Conservation (phyloP, 2,888 invertebrate species). For the Stramonita haemastoma region DNA sequence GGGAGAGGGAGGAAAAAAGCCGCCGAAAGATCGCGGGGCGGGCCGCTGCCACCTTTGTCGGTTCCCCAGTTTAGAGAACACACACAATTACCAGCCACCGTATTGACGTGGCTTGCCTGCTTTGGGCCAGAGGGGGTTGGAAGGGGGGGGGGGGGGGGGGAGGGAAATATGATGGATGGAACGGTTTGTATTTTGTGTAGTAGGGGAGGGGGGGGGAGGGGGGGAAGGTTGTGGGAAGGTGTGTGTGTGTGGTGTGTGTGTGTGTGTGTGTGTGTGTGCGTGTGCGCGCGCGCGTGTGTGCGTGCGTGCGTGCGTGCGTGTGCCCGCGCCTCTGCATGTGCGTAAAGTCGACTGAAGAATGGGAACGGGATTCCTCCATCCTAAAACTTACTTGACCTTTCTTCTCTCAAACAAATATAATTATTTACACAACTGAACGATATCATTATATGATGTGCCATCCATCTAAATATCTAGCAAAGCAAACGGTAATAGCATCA, state of each 20-base stretch:
- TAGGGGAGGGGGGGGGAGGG: neutral
- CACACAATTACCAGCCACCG: neutral
- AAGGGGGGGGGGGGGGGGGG: neutral
- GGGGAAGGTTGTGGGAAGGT: neutral
- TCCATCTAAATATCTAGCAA: too few relatives aligned
- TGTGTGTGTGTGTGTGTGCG: conserved; percentile 4
- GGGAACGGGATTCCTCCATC: too few relatives aligned
- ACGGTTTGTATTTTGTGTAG: neutral
- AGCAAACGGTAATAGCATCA: too few relatives aligned
- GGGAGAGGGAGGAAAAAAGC: neutral
- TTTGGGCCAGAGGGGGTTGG: neutral
- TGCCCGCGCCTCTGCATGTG: neutral
- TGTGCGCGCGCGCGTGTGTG: neutral
- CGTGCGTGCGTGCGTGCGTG: neutral
- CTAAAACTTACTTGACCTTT: too few relatives aligned
- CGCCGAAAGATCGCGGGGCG: neutral
- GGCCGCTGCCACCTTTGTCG: neutral
- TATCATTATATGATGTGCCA: too few relatives aligned
- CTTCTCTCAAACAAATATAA: too few relatives aligned
- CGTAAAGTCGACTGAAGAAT: too few relatives aligned
- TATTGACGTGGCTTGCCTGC: neutral
- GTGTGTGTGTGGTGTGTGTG: conserved; percentile 13
- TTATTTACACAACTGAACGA: too few relatives aligned
- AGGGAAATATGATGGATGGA: neutral
- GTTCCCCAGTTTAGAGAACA: neutral